Evolutionary conservation across 1,140 invertebrate genomes (phyloP).

Genomic region (Cydia splendana): DNA sequence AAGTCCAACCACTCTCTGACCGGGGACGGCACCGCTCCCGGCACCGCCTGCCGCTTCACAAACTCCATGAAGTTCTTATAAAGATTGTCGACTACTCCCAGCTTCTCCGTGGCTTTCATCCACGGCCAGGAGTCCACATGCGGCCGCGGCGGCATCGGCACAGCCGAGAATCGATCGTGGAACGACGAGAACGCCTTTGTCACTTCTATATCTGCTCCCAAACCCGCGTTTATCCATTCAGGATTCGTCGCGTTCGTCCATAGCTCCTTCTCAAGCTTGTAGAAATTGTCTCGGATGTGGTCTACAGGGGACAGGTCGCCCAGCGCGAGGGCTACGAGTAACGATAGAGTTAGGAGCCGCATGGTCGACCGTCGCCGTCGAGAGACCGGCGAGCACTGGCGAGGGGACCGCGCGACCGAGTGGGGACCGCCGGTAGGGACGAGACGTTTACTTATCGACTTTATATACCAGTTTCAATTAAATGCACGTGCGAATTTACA

Average conservation of each 20-base stretch:
- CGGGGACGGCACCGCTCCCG: slow-evolving; percentile 72
- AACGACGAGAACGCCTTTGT: slow-evolving; percentile 81
- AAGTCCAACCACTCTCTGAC: slow-evolving; percentile 82
- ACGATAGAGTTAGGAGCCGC: slow-evolving; percentile 61
- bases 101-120: slow-evolving; percentile 77
- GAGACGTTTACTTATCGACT: not conserved
- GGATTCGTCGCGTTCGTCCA: slow-evolving; percentile 76
- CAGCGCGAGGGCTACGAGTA: slow-evolving; percentile 47
- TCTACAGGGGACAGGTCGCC: slow-evolving; percentile 74
- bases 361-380: slow-evolving; percentile 44
- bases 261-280: slow-evolving; percentile 75
- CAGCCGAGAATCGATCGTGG: slow-evolving; percentile 72
- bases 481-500: not conserved
- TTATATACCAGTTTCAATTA: not conserved
- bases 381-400: slow-evolving; percentile 13
- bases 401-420: not conserved
- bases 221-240: slow-evolving; percentile 65
- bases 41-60: slow-evolving; percentile 75
- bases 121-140: slow-evolving; percentile 80
- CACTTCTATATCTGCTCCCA: slow-evolving; percentile 77
- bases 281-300: slow-evolving; percentile 79
- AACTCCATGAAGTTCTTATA: slow-evolving; percentile 82
- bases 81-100: slow-evolving; percentile 80
- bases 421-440: slow-evolving; percentile 6
- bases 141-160: slow-evolving; percentile 65